Base-by-base conservation (phyloP, 2,888 invertebrate species). In the Spodoptera littoralis region DNA sequence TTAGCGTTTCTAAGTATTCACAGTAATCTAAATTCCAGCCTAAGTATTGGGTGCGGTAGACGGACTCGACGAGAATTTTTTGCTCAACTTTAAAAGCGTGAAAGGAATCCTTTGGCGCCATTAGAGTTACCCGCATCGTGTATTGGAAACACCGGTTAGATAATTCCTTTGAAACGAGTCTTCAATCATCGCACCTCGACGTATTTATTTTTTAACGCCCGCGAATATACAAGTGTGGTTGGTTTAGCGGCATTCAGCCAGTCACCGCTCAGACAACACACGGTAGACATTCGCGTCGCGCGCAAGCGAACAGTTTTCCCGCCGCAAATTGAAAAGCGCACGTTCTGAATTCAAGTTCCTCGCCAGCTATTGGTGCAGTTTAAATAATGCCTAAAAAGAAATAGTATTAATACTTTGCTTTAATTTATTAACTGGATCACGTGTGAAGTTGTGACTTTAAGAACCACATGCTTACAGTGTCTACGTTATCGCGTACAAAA, bases 351-450 rank as follows among this genome's bases (percentile, higher is more conserved):
- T 79, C 73, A 77, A 83, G 73, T 82, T 86, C 76, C 77, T 82
- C 50, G 50, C 82, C 77, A 63, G 69, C 76, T 72, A 76, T 76
- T 73, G 50, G 56, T 81, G 70, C 69, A 74, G 70, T 76, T 70
- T 72, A 84, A 85, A 84, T 85, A 93, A 92, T 94, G 94, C 94
- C 94, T 90, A 94, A 94, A 87, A 94, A 92, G 92, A 94, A 94
- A 92, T 92, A 89, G 71, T 36, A 55, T 57, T 50, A 42, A 46
- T 46, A 48, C 64, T 65, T 71, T 61, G 27, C 51, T 59, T 67
- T 64, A 73, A 69, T 9, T 60, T 59, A 65, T 76, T 76, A 73
- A 79, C 67, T 76, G 76, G 82, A 84, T 84, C 80, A 88, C 88
- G 88, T 88, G 88, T 79, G 86, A 87, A 87, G 84, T 84, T 84